These are phyloP conservation scores for Alexandromys fortis DNA, from an alignment of 2,113 vertebrate species.

Conservation along the genomic window DNA sequence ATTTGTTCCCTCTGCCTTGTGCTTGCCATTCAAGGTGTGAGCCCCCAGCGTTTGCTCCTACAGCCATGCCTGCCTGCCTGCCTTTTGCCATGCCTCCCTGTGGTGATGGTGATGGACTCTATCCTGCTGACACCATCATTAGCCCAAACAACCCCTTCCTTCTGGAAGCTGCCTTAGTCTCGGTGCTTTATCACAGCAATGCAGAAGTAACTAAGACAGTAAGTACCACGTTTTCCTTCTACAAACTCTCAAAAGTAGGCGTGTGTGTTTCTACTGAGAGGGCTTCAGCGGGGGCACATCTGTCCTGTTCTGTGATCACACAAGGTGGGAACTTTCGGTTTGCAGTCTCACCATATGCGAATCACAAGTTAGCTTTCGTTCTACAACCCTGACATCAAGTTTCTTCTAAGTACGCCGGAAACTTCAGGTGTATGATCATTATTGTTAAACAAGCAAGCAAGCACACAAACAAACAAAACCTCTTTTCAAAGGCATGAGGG, in stretches of 20 bases:
- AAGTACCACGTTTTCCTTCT: not conserved
- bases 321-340: not conserved
- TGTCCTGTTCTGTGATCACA: not conserved
- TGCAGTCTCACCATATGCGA: not conserved
- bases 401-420: constrained; percentile 21
- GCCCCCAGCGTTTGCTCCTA: not conserved
- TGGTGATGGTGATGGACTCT: not conserved
- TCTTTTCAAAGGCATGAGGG: not conserved
- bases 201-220: not conserved
- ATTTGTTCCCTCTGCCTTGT: not conserved
- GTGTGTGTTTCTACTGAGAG: not conserved
- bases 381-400: not conserved
- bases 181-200: not conserved
- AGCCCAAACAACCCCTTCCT: not conserved
- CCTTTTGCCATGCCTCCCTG: not conserved
- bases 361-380: not conserved
- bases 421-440: not conserved
- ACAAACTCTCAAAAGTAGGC: constrained; percentile 26
- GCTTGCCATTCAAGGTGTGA: not conserved
- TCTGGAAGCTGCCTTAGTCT: not conserved
- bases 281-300: not conserved
- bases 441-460: not conserved
- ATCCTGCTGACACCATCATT: not conserved
- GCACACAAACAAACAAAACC: not conserved
- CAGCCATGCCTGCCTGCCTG: not conserved